Percentiles rank a stretch among this genome's conserved stretches.
These are phyloP conservation scores for Pristionchus arcanus DNA, from an alignment of 2,888 invertebrate species.

Conservation along the genomic window DNA sequence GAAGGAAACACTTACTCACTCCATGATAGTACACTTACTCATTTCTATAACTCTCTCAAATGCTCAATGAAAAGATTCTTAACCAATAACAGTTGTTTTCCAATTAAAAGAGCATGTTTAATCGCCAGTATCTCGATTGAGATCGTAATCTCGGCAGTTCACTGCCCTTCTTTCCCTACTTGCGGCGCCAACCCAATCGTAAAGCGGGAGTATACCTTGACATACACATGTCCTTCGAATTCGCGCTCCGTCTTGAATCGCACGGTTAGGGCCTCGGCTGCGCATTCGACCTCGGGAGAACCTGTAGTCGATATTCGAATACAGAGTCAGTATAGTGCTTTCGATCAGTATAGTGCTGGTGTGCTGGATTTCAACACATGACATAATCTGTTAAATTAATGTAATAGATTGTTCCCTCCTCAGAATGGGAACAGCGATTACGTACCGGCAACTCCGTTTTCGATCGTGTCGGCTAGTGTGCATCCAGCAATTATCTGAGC, in stretches of 20 bases:
- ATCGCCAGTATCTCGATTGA: neutral
- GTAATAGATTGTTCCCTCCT: too few relatives aligned
- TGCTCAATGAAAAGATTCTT: neutral
- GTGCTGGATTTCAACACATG: too few relatives aligned
- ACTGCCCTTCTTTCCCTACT: conserved; percentile 56
- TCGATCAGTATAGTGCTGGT: too few relatives aligned
- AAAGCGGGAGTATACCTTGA: conserved; percentile 58
- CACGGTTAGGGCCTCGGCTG: conserved; percentile 68
- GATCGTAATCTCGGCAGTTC: conserved; percentile 57
- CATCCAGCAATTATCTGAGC: conserved; percentile 18
- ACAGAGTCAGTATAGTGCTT: neutral
- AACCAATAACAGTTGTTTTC: neutral
- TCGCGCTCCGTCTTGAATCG: conserved; percentile 68
- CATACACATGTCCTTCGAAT: conserved; percentile 75
- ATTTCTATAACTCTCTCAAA: neutral
- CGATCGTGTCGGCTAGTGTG: conserved; percentile 53
- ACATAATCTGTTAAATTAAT: too few relatives aligned
- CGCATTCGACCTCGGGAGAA: conserved; percentile 69
- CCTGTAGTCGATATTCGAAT: conserved; percentile 58
- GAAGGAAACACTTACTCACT: conserved; percentile 37
- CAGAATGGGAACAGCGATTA: neutral
- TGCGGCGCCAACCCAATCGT: conserved; percentile 6
- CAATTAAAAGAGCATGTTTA: neutral
- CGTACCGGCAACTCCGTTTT: conserved; percentile 53
- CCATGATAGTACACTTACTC: neutral